Evolutionary conservation across 1,140 invertebrate genomes (phyloP), one percentile per base, ranked within the genome.

Genomic region (Formica exsecta): DNA sequence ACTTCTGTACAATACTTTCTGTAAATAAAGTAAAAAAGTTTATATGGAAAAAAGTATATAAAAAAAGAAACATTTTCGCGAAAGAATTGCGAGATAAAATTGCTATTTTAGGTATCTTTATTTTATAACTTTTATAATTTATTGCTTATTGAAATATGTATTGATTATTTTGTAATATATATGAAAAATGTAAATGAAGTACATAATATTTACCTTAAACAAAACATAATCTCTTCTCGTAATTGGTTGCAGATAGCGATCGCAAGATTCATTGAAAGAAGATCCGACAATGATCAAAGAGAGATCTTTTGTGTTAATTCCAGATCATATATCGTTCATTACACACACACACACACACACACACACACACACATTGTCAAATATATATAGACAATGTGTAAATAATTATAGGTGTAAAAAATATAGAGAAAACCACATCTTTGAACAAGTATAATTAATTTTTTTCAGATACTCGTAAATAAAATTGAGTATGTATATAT

Each of bases 11-110:
- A 51, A 51, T 51, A 51, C 1, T 29, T 29, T 29, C 25, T 29
- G 25, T 51, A 73, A 73, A 73, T 57, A 73, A 51, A 54, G 9
- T 73, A 73, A 22, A 57, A 59, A 19, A 6, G 9, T 19, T 9
- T 8, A 51, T 32, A 25, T 3, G 25, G 51, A 8, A 65, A 19
- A 9, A 13, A 68, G 51, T 11, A 38, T 38, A 44, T 48, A 51
- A 51, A 51, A 44, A 51, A 51, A 51, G 3, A 71, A 71, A 1
- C 2, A 25, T 29, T 71, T 25, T 71, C 13, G 11, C 3, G 71
- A 74, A 57, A 74, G 8, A 59, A 38, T 59, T 25, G 22, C 11
- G 13, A 57, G 44, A 3, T 0, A 6, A 22, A 22, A 29, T 29
- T 29, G 25, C 25, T 29, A 29, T 29, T 29, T 29, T 29, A 29